phyloP scores from a whole-genome alignment of 2,113 vertebrate genomes.

The Tympanuchus pallidicinctus region DNA sequence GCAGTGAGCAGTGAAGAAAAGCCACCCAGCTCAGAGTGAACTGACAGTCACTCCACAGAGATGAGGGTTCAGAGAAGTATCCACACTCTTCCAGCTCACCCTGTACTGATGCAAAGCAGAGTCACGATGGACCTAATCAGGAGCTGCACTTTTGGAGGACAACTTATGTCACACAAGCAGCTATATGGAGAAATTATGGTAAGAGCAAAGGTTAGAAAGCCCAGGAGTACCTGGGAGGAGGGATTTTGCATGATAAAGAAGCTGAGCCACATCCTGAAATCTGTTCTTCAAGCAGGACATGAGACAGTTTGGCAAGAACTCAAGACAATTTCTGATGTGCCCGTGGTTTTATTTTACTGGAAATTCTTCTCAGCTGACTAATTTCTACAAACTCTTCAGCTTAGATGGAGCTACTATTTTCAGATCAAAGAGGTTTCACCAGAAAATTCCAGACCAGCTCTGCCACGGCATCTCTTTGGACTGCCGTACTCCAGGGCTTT shows the following conservation, averaged over 20 bases:
- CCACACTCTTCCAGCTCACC: not conserved
- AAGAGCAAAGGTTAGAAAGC: not conserved
- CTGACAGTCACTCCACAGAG: not conserved
- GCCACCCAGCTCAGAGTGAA: not conserved
- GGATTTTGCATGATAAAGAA: not conserved
- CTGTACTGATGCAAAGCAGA: not conserved
- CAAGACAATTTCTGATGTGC: not conserved
- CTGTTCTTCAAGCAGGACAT: not conserved
- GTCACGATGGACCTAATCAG: not conserved
- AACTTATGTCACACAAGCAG: not conserved
- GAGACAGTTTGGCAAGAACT: not conserved
- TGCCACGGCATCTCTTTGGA: constrained; percentile 17
- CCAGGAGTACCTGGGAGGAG: not conserved
- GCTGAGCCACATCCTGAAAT: not conserved
- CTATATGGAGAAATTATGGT: accelerated
- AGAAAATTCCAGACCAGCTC: constrained; percentile 22
- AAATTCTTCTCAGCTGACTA: constrained; percentile 34
- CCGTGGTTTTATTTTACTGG: constrained; percentile 16
- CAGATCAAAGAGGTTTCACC: constrained; percentile 37
- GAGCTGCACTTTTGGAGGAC: not conserved
- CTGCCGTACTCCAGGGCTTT: not conserved
- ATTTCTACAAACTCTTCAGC: constrained; percentile 10
- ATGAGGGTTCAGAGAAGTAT: not conserved
- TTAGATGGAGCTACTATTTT: constrained; percentile 26
- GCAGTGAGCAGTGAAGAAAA: not conserved